A percentile compares a stretch with the other conserved stretches of the same genome.
phyloP scores from a whole-genome alignment of 35 echinoderm and acorn worm genomes.

The Anneissia japonica region DNA sequence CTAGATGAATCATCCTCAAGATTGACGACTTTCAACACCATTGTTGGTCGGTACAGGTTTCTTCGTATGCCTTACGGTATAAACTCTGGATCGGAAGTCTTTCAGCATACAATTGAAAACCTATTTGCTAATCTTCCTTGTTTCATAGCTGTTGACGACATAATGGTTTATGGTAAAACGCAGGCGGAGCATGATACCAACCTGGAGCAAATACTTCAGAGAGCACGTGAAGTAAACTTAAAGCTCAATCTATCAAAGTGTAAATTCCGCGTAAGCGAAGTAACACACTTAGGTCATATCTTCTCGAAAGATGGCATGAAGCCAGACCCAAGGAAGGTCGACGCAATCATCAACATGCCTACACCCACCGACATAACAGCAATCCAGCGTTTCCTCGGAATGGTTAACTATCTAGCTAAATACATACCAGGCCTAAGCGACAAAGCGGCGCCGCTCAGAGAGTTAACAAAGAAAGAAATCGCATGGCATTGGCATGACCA shows the following conservation, averaged over 20 bases:
- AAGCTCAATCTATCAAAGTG: conserved; percentile 56
- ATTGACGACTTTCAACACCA: conserved; percentile 13
- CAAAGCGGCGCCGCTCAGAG: neutral
- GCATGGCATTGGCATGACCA: neutral
- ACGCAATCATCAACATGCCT: conserved; percentile 49
- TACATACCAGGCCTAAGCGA: neutral
- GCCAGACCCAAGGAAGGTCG: conserved; percentile 40
- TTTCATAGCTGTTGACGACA: conserved; percentile 30
- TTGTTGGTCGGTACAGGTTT: conserved; percentile 22
- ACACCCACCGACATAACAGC: conserved; percentile 1
- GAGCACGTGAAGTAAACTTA: conserved; percentile 22
- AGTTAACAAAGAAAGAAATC: no score
- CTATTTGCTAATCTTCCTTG: conserved; percentile 33
- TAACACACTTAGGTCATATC: conserved; percentile 54
- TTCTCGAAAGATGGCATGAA: conserved; percentile 52
- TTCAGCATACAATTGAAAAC: conserved; percentile 34
- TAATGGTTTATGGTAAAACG: conserved; percentile 12
- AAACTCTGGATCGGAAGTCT: conserved; percentile 37
- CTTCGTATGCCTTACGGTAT: conserved; percentile 17
- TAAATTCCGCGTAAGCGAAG: conserved; percentile 35
- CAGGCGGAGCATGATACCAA: conserved; percentile 35
- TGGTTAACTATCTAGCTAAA: neutral
- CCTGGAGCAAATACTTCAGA: conserved; percentile 28
- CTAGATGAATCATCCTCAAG: conserved; percentile 36
- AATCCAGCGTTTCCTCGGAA: neutral